Evolutionary conservation across 30 jellyfish, hydroid and myxozoan genomes (phyloP), one percentile per base, ranked within the genome.

Genomic region (Sanderia malayensis): DNA sequence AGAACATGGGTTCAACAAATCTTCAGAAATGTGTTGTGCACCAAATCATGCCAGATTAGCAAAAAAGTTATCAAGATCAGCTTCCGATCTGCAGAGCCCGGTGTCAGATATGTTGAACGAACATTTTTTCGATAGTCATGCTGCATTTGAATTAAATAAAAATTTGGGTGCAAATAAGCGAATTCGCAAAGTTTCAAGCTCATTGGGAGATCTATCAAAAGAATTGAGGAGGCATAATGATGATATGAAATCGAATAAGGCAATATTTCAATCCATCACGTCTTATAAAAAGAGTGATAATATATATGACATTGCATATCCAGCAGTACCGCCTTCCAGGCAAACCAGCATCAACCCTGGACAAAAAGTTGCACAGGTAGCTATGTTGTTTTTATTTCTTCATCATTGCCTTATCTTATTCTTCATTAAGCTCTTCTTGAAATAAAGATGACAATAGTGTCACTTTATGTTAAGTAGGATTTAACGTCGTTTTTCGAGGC

Each of bases 351-450:
- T 81, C 58, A 70, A 81, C 32, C 80, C 84, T 4, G 93, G 93
- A 20, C 87, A 85, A 28, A 85, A 85, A 75, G 95, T 85, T 32
- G 95, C 88, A 18, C 95, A 85, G 91, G 95, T 85, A 76, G 1
- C 79, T n/a, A 0, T 7, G 28, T 17, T 15, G 13, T 26, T 2
- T 30, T 23, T 53, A 69, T 60, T 32, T 68, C 44, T 24, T 44
- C 8, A 17, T n/a, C n/a, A n/a, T n/a, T n/a, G n/a, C n/a, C n/a
- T n/a, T n/a, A n/a, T n/a, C n/a, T n/a, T n/a, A n/a, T n/a, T n/a
- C n/a, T n/a, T n/a, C n/a, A n/a, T n/a, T n/a, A n/a, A n/a, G n/a
- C n/a, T n/a, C n/a, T n/a, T n/a, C n/a, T n/a, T n/a, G n/a, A n/a
- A n/a, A n/a, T n/a, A n/a, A n/a, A n/a, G n/a, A n/a, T n/a, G n/a